A percentile compares a stretch with the other conserved stretches of the same genome.
phyloP scores from a whole-genome alignment of 2,888 invertebrate species.

The Xestobium rufovillosum region DNA sequence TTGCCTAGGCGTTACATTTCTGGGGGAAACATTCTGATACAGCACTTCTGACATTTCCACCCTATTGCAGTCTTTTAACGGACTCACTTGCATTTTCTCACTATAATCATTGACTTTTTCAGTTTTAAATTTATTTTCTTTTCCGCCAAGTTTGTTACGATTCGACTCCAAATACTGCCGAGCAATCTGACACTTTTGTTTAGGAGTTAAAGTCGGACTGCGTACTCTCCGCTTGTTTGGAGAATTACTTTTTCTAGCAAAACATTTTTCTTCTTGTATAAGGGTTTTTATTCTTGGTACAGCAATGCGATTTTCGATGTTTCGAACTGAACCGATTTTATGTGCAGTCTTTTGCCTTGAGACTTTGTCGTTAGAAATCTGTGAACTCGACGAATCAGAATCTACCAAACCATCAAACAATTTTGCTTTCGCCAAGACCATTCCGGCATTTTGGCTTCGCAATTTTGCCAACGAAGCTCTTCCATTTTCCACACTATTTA shows the following conservation, averaged over 20 bases:
- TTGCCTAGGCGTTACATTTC: constrained; percentile 31
- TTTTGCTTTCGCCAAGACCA: constrained; percentile 71
- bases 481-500: constrained; percentile 51
- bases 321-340: constrained; percentile 26
- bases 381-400: constrained; percentile 24
- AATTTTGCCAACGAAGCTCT: constrained; percentile 67
- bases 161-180: constrained; percentile 24
- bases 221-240: constrained; percentile 28
- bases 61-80: constrained; percentile 21
- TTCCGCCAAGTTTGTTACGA: background rate
- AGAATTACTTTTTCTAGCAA: constrained; percentile 30
- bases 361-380: constrained; percentile 13
- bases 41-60: constrained; percentile 6
- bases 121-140: constrained; percentile 18
- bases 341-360: constrained; percentile 13
- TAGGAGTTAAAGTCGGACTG: constrained; percentile 22
- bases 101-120: constrained; percentile 13
- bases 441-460: constrained; percentile 68
- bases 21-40: constrained; percentile 17
- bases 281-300: constrained; percentile 25
- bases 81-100: constrained; percentile 7
- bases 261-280: constrained; percentile 29
- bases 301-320: constrained; percentile 19
- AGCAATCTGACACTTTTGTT: constrained; percentile 26
- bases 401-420: constrained; percentile 53